These are phyloP conservation scores for Sterna hirundo DNA, from an alignment of 2,113 vertebrate species.

Conservation along the genomic window DNA sequence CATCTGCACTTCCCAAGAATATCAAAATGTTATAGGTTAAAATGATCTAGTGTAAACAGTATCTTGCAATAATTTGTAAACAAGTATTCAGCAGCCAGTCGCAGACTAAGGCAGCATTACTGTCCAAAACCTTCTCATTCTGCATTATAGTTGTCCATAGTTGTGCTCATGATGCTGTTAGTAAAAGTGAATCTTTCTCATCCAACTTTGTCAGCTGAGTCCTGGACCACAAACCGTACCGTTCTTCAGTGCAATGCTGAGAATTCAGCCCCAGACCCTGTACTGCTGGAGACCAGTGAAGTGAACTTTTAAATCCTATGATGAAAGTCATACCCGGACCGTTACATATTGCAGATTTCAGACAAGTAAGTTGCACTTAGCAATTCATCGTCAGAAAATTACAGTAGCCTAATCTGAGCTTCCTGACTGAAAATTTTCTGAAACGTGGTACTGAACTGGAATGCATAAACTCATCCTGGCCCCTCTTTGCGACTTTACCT, in stretches of 20 bases:
- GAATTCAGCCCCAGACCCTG: slow-evolving; percentile 62
- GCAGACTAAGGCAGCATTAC: background rate
- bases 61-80: slow-evolving; percentile 34
- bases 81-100: background rate
- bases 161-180: background rate
- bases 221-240: background rate
- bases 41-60: slow-evolving; percentile 50
- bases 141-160: background rate
- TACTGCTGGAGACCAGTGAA: slow-evolving; percentile 71
- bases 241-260: slow-evolving; percentile 63
- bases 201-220: slow-evolving; percentile 44
- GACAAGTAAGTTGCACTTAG: slow-evolving; percentile 56
- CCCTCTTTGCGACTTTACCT: background rate
- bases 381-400: background rate
- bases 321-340: slow-evolving; percentile 40
- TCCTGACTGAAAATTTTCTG: background rate
- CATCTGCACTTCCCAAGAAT: slow-evolving; percentile 54
- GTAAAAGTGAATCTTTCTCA: background rate
- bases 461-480: background rate
- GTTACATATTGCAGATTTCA: slow-evolving; percentile 66
- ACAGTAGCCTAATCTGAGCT: background rate
- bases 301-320: slow-evolving; percentile 56
- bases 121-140: background rate
- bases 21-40: slow-evolving; percentile 54
- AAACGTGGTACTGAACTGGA: background rate